Percentiles rank a stretch among this genome's conserved stretches.
These are phyloP conservation scores for Tholera decimalis DNA, from an alignment of 2,888 invertebrate genomes.

Conservation along the genomic window DNA sequence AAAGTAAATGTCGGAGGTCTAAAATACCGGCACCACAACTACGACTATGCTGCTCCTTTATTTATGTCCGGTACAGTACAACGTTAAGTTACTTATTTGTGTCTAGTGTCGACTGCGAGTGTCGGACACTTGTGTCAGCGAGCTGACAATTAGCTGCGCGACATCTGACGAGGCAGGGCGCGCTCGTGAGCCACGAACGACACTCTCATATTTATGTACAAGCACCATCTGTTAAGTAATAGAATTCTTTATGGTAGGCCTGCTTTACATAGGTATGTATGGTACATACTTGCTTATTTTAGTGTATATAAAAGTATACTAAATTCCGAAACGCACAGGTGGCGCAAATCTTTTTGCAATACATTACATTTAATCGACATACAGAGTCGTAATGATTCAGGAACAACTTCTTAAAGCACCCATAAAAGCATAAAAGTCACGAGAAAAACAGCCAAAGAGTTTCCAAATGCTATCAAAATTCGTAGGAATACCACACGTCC, in stretches of 20 bases:
- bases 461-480: conserved; percentile 77
- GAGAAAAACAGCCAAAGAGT: conserved; percentile 72
- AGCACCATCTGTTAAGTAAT: conserved; percentile 43
- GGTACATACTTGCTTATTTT: background rate
- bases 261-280: conserved; percentile 6
- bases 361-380: conserved; percentile 65
- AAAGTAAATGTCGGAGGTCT: conserved; percentile 44
- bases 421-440: conserved; percentile 68
- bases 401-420: conserved; percentile 68
- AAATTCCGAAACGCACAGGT: conserved; percentile 50
- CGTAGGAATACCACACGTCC: conserved; percentile 83
- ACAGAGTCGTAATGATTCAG: conserved; percentile 66
- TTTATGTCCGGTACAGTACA: conserved; percentile 48
- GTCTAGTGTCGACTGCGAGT: conserved; percentile 56
- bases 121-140: conserved; percentile 65
- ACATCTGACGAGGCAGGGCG: conserved; percentile 65
- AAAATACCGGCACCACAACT: conserved; percentile 50
- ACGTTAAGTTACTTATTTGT: conserved; percentile 58
- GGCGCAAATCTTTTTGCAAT: conserved; percentile 54
- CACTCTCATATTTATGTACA: conserved; percentile 58
- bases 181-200: conserved; percentile 74
- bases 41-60: conserved; percentile 55
- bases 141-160: conserved; percentile 70
- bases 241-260: conserved; percentile 47
- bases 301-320: conserved; percentile 12